phyloP scores from a whole-genome alignment of 1,140 invertebrate genomes.

The Araneus ventricosus region DNA sequence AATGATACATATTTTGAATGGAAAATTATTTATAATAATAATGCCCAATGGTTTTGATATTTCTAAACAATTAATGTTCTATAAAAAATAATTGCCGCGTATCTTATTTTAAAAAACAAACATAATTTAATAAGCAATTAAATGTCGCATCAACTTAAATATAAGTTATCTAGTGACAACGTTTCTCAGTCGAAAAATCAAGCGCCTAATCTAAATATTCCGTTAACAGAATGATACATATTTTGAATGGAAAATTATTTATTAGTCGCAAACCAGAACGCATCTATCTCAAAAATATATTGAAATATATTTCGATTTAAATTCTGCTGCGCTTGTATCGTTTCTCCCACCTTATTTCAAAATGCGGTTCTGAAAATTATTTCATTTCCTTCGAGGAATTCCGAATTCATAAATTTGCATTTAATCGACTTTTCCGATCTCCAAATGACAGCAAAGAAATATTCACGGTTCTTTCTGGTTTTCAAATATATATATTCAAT shows the following conservation, averaged over 20 bases:
- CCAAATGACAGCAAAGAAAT: background rate
- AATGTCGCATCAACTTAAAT: background rate
- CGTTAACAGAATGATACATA: background rate
- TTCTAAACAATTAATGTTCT: too few species aligned
- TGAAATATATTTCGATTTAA: conserved; percentile 9
- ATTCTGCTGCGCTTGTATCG: background rate
- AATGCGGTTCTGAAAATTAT: background rate
- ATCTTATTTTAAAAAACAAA: too few species aligned
- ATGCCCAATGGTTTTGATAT: too few species aligned
- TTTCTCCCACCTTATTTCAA: background rate
- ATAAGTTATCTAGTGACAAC: background rate
- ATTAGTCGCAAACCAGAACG: background rate
- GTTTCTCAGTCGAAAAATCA: background rate
- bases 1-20: background rate
- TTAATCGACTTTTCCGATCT: conserved; percentile 24
- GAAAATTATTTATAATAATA: conserved; percentile 5
- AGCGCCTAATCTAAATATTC: background rate
- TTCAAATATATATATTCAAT: background rate
- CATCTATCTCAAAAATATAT: background rate
- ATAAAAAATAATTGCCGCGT: too few species aligned
- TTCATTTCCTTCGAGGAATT: background rate
- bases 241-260: background rate
- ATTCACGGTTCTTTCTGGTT: background rate
- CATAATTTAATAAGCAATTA: background rate
- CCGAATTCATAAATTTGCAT: conserved; percentile 16